These are phyloP conservation scores for Pseudoatta argentina DNA, from an alignment of 1,140 invertebrate species.

Conservation along the genomic window DNA sequence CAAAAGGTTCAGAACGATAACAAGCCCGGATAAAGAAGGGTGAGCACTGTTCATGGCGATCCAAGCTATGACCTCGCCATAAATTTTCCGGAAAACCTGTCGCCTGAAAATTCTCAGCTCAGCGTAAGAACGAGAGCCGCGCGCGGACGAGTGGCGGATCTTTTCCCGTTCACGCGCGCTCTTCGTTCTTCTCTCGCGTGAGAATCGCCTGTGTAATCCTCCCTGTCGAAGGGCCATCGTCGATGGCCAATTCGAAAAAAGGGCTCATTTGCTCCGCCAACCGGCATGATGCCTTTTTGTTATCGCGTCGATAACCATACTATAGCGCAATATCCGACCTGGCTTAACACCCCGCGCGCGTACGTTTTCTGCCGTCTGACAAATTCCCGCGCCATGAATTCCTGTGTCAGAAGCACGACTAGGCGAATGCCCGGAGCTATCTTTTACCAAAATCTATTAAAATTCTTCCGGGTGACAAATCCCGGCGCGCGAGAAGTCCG, in stretches of 20 bases:
- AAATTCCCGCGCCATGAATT: conserved; percentile 65
- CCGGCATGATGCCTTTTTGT: conserved; percentile 64
- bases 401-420: conserved; percentile 31
- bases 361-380: conserved; percentile 45
- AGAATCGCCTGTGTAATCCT: conserved; percentile 59
- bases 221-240: conserved; percentile 65
- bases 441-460: conserved; percentile 61
- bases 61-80: conserved; percentile 78
- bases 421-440: conserved; percentile 27
- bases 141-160: conserved; percentile 11
- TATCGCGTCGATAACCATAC: conserved; percentile 64
- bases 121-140: conserved; percentile 72
- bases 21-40: conserved; percentile 75
- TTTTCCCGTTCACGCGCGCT: neutral
- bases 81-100: conserved; percentile 74
- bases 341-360: conserved; percentile 49
- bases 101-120: conserved; percentile 74
- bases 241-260: conserved; percentile 67
- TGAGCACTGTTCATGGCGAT: conserved; percentile 77
- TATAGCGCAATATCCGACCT: conserved; percentile 62
- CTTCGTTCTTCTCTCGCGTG: conserved; percentile 29
- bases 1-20: conserved; percentile 76
- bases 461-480: conserved; percentile 61
- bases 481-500: conserved; percentile 18
- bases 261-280: conserved; percentile 67